phyloP scores from a whole-genome alignment of 2,888 invertebrate species.

The Esperia sulphurella region DNA sequence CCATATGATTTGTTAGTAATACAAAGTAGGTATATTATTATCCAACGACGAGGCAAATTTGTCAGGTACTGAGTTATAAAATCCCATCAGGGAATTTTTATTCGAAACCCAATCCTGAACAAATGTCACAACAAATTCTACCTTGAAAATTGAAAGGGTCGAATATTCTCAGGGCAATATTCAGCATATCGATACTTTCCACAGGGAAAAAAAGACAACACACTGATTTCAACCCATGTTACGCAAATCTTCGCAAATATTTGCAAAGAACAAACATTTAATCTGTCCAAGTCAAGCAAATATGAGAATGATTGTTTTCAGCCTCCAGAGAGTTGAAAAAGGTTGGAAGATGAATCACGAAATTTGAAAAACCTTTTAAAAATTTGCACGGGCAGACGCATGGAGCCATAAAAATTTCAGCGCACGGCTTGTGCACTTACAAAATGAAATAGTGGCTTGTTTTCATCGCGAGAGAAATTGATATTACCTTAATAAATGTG shows the following conservation, averaged over 20 bases:
- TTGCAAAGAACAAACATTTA: constrained; percentile 49
- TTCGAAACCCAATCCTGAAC: no score
- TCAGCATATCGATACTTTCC: constrained; percentile 1
- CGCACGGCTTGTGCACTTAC: constrained; percentile 50
- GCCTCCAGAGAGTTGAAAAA: constrained; percentile 26
- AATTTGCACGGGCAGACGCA: constrained; percentile 47
- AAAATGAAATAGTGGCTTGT: constrained; percentile 56
- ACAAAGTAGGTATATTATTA: background rate
- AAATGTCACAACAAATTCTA: no score
- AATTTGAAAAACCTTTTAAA: constrained; percentile 59
- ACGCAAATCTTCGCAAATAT: constrained; percentile 42
- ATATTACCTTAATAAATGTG: constrained; percentile 32
- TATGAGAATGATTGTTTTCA: constrained; percentile 33
- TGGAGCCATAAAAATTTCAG: constrained; percentile 59
- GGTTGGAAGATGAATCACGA: constrained; percentile 42
- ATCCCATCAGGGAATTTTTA: no score
- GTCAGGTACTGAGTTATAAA: no score
- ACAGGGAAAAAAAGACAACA: constrained; percentile 3
- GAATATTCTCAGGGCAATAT: background rate
- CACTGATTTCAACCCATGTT: constrained; percentile 26
- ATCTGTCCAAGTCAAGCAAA: constrained; percentile 50
- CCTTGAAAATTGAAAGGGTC: no score
- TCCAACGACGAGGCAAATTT: no score
- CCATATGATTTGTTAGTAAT: constrained; percentile 10
- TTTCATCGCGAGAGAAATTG: constrained; percentile 32